These are phyloP conservation scores for Bicyclus anynana DNA, from an alignment of 1,140 invertebrate species.

Conservation along the genomic window DNA sequence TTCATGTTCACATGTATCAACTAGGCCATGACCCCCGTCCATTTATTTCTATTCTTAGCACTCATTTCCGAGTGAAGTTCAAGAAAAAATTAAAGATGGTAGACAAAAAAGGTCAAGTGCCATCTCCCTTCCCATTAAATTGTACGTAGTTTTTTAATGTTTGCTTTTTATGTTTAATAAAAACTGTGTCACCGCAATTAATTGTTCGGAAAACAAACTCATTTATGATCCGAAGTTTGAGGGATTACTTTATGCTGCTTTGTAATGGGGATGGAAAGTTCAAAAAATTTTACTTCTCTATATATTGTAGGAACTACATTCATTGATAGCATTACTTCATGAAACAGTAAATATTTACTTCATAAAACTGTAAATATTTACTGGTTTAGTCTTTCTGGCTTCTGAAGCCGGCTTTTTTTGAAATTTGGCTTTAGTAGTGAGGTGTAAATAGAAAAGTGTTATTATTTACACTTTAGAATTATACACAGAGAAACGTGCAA, in stretches of 20 bases:
- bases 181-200: not conserved
- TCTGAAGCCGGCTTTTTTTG: too few relatives aligned
- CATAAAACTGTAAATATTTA: too few relatives aligned
- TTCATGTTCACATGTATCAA: slow-evolving; percentile 13
- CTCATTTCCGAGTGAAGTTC: slow-evolving; percentile 24
- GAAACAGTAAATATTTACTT: too few relatives aligned
- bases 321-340: too few relatives aligned
- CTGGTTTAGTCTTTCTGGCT: too few relatives aligned
- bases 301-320: too few relatives aligned
- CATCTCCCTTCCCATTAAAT: slow-evolving; percentile 21
- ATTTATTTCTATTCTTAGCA: slow-evolving; percentile 25
- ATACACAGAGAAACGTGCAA: too few relatives aligned
- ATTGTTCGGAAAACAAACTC: not conserved
- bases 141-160: slow-evolving; percentile 18
- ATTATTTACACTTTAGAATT: too few relatives aligned
- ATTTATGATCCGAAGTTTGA: not conserved
- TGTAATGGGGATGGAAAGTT: too few relatives aligned
- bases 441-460: too few relatives aligned
- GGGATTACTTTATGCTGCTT: not conserved
- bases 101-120: slow-evolving; percentile 21
- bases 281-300: too few relatives aligned
- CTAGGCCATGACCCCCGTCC: slow-evolving; percentile 16
- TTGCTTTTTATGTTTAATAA: slow-evolving; percentile 14
- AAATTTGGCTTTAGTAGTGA: too few relatives aligned
- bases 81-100: slow-evolving; percentile 26